Percentiles rank a stretch among this genome's conserved stretches.
Evolutionary conservation across 2,797 vertebrate species (phyloP).

Genomic region (Gymnoscopelus braueri): DNA sequence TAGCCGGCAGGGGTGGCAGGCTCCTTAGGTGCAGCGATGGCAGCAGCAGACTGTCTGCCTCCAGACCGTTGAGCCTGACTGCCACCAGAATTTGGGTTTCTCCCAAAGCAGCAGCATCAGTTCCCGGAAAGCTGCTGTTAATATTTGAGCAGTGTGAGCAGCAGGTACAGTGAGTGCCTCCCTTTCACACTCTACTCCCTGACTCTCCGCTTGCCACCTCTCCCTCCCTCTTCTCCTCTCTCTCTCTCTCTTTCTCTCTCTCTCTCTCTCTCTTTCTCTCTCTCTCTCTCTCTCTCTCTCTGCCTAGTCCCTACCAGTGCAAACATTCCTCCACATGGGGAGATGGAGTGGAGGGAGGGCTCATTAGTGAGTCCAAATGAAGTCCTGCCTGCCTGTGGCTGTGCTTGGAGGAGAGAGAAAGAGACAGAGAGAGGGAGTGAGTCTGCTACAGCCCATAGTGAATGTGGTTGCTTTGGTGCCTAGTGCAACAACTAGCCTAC

Average conservation of each 20-base stretch:
- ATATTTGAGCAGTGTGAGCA: conserved; percentile 74
- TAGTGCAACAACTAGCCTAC: too few species aligned
- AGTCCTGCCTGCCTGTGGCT: conserved; percentile 61
- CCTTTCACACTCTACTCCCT: conserved; percentile 21
- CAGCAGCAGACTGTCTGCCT: conserved; percentile 55
- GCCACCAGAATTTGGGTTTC: conserved; percentile 65
- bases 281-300: conserved; percentile 54
- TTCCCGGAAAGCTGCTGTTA: conserved; percentile 63
- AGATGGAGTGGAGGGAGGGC: conserved; percentile 55
- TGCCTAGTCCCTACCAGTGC: conserved; percentile 30
- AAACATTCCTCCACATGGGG: conserved; percentile 75
- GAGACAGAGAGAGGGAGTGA: not conserved
- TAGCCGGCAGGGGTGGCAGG: conserved; percentile 27
- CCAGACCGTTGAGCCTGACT: conserved; percentile 66
- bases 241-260: conserved; percentile 16
- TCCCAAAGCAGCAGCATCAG: conserved; percentile 77
- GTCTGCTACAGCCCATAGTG: not conserved
- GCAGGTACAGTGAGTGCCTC: conserved; percentile 65
- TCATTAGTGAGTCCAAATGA: conserved; percentile 71
- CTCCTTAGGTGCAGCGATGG: conserved; percentile 49
- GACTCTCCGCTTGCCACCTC: conserved; percentile 9
- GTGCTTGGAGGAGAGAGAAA: conserved; percentile 1
- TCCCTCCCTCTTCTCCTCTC: conserved; percentile 21
- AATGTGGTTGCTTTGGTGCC: too few species aligned
- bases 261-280: conserved; percentile 11